Conservation (phyloP, 1,140 invertebrate species). For the Thalassaphorura encarpata region DNA sequence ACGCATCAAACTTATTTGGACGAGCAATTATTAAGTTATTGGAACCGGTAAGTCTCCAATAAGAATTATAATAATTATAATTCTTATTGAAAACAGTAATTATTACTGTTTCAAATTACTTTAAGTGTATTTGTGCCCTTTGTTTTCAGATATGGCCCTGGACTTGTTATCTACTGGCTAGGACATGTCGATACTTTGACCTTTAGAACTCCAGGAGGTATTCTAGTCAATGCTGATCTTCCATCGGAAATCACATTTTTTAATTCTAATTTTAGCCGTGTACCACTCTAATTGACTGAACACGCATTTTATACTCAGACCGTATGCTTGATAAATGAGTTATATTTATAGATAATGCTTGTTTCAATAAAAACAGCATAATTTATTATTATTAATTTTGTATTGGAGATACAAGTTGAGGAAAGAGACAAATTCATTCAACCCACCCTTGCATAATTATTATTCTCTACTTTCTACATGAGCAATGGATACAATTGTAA, state of each 20-base stretch:
- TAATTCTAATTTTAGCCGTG: no score
- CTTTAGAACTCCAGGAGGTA: constrained; percentile 49
- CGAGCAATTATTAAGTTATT: constrained; percentile 80
- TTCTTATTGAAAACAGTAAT: constrained; percentile 2
- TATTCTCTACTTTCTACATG: no score
- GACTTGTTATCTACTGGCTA: constrained; percentile 94
- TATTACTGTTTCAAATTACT: constrained; percentile 6
- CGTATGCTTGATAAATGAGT: no score
- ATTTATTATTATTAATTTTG: no score
- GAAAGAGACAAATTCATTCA: no score
- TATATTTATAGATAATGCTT: no score
- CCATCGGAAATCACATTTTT: constrained; percentile 43
- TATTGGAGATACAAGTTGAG: no score
- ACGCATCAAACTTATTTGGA: constrained; percentile 73
- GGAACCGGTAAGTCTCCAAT: constrained; percentile 57
- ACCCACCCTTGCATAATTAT: no score
- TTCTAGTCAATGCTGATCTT: constrained; percentile 55
- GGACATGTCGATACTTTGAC: constrained; percentile 67
- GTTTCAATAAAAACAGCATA: no score
- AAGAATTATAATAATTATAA: constrained; percentile 4
- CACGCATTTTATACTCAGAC: no score
- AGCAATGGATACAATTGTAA: no score
- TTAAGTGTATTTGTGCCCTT: constrained; percentile 6
- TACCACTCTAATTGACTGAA: no score
- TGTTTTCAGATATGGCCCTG: constrained; percentile 69